Conservation (phyloP, 2,888 invertebrate species). For the Apamea crenata region DNA sequence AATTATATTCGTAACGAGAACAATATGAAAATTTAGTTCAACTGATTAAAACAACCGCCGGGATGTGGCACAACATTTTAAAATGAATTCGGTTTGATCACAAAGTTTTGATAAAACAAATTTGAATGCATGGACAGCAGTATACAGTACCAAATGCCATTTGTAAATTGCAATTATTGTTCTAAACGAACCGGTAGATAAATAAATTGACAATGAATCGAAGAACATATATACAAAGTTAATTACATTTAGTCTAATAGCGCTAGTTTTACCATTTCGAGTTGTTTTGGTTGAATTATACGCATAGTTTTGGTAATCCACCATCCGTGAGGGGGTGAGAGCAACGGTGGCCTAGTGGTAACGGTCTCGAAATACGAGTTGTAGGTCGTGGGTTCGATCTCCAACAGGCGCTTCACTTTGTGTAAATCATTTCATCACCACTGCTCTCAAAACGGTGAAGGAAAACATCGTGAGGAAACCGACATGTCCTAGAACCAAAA, state of each 20-base stretch:
- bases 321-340: not conserved
- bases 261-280: not conserved
- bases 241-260: slow-evolving; percentile 18
- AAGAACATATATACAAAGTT: slow-evolving; percentile 4
- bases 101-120: slow-evolving; percentile 48
- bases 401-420: too few species aligned
- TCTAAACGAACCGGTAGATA: slow-evolving; percentile 28
- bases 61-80: slow-evolving; percentile 26
- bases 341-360: too few species aligned
- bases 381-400: too few species aligned
- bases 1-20: not conserved
- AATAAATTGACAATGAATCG: slow-evolving; percentile 27
- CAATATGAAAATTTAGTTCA: slow-evolving; percentile 9
- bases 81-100: slow-evolving; percentile 40
- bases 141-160: slow-evolving; percentile 12
- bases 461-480: too few species aligned
- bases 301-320: not conserved
- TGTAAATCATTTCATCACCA: too few species aligned
- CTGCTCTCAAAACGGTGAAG: too few species aligned
- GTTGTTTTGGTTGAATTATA: not conserved
- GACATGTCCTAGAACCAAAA: too few species aligned
- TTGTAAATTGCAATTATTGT: slow-evolving; percentile 37
- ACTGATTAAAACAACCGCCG: slow-evolving; percentile 19
- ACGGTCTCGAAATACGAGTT: too few species aligned
- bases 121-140: slow-evolving; percentile 46